phyloP scores from a whole-genome alignment of 2,888 invertebrate genomes.

The Drosophila putrida region DNA sequence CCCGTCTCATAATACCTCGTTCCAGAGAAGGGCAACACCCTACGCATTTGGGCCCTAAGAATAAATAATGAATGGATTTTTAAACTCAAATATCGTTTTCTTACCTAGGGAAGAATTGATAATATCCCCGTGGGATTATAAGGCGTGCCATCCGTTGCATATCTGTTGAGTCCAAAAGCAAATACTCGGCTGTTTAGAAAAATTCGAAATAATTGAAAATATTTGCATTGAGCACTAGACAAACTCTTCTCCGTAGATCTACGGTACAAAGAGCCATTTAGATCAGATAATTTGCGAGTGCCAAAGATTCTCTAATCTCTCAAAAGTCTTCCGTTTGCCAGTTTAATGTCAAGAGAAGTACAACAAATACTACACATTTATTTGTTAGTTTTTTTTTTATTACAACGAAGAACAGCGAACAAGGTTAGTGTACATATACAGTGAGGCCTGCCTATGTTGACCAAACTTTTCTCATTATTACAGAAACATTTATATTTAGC shows the following conservation, averaged over 20 bases:
- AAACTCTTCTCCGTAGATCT: constrained; percentile 17
- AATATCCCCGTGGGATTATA: neutral
- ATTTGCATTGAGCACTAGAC: constrained; percentile 41
- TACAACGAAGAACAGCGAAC: constrained; percentile 28
- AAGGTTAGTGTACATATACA: constrained; percentile 1
- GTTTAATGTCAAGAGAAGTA: constrained; percentile 5
- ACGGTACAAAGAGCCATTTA: constrained; percentile 18
- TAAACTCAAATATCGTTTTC: neutral
- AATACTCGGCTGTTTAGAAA: neutral
- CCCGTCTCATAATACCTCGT: constrained; percentile 34
- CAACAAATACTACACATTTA: neutral
- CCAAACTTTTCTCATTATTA: neutral
- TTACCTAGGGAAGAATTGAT: constrained; percentile 13
- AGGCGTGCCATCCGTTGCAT: constrained; percentile 21
- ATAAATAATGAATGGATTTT: neutral
- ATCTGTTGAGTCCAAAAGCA: neutral
- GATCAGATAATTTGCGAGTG: constrained; percentile 14
- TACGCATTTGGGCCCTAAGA: constrained; percentile 5
- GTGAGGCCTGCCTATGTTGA: neutral
- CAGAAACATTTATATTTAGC: neutral
- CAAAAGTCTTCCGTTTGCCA: constrained; percentile 19
- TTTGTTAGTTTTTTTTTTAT: constrained; percentile 26
- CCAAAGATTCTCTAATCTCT: constrained; percentile 14
- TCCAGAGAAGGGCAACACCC: neutral
- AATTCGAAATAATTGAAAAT: constrained; percentile 23